Evolutionary conservation across 2,113 vertebrate species (phyloP), one percentile per base, ranked within the genome.

Genomic region (Orycteropus afer): DNA sequence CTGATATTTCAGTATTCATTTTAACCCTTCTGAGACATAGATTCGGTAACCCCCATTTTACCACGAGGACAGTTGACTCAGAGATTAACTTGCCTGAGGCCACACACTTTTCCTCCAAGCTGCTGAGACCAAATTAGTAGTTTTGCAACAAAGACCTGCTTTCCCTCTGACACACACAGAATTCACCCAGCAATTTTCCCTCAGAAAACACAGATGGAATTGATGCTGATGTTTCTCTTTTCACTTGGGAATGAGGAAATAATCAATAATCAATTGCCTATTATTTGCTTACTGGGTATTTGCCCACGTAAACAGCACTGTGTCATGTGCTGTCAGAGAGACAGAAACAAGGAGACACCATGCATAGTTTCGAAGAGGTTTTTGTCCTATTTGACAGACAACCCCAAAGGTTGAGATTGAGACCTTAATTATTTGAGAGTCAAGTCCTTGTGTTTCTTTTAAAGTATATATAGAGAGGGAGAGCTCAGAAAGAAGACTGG

Each of bases 211-310:
- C 89, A 93, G 47, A 55, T 13, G 53, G 12, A 3, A 47, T 47
- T 94, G 37, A 83, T n/a, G 40, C n/a, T 15, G 20, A 82, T 53
- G 6, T 14, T 71, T 82, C 37, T 67, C 61, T 37, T 82, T 57
- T 80, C 42, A 18, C 40, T 45, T 20, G 40, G 18, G 45, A 84
- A 93, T 49, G 71, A 96, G 71, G 80, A 96, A 96, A 74, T 59
- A 63, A 61, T 76, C 93, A 84, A 81, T 92, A 82, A 86, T 91
- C 86, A 80, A 65, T 84, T 42, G 51, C n/a, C 80, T 77, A 73
- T 84, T 94, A 71, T 94, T 63, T 80, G 37, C 45, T 71, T 40
- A 34, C 13, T 84, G 89, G 74, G 51, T 53, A 15, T 55, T 37
- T 9, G 71, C 90, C 93, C 77, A 18, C 12, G 34, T 45, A 47